Evolutionary conservation across 2,888 invertebrate genomes (phyloP).

Genomic region (Seladonia tumulorum): DNA sequence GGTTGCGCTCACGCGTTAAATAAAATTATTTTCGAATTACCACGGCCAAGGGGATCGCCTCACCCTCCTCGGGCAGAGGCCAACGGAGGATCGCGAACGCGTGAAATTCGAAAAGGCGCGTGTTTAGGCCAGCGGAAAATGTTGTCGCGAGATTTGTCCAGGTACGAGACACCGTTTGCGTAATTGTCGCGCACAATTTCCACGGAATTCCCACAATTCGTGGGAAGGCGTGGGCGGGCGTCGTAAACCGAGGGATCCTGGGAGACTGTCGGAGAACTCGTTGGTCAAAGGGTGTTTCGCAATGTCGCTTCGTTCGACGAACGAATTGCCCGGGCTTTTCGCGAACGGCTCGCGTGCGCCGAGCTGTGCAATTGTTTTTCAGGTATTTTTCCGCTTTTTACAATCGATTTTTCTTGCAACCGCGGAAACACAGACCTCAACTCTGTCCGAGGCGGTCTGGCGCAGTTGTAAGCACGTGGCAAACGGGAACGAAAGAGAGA

Average conservation of each 20-base stretch:
- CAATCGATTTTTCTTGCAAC: not conserved
- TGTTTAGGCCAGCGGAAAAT: not conserved
- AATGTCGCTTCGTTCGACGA: not conserved
- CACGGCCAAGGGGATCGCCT: not conserved
- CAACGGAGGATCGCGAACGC: not conserved
- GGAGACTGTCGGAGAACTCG: not conserved
- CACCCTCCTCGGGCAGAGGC: too few species aligned
- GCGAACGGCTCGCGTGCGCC: not conserved
- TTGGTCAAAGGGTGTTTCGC: not conserved
- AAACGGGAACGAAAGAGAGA: not conserved
- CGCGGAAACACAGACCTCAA: not conserved
- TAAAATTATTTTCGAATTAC: not conserved
- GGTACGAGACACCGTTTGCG: slow-evolving; percentile 11
- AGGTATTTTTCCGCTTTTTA: not conserved
- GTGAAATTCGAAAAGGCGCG: not conserved
- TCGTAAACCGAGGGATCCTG: not conserved
- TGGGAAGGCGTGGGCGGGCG: not conserved
- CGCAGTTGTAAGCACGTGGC: not conserved
- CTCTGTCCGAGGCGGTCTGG: not conserved
- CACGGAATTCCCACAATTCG: slow-evolving; percentile 20
- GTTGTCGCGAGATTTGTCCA: slow-evolving; percentile 16
- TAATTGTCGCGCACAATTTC: slow-evolving; percentile 15
- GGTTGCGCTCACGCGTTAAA: not conserved
- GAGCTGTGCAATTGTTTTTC: not conserved
- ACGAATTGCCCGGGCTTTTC: not conserved